Percentiles rank a stretch among this genome's conserved stretches.
Evolutionary conservation across 2,797 vertebrate species (phyloP).

Genomic region (Alcedo quadribrachys): DNA sequence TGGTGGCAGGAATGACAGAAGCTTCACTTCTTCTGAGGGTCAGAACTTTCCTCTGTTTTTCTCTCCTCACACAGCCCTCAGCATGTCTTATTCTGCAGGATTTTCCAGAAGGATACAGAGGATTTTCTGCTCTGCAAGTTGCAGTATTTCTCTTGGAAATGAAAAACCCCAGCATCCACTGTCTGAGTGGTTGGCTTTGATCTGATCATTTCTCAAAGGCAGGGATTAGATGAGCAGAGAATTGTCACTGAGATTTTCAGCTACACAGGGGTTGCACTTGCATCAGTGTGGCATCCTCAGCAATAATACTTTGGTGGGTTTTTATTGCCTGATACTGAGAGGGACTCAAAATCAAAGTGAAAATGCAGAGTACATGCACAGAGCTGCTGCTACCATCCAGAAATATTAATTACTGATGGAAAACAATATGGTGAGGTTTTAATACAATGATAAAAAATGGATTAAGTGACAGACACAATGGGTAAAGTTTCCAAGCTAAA

Average conservation of each 20-base stretch:
- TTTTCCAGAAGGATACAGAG: not conserved
- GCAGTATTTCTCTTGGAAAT: constrained; percentile 13
- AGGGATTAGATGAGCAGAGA: not conserved
- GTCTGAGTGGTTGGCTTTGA: constrained; percentile 6
- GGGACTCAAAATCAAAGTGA: not conserved
- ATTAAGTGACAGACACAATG: not conserved
- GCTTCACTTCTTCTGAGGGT: not conserved
- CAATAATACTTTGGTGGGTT: not conserved
- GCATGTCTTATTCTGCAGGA: not conserved
- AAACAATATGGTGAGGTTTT: not conserved
- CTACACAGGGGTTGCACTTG: not conserved
- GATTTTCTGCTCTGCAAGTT: constrained; percentile 35
- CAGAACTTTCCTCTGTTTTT: not conserved
- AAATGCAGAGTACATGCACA: not conserved
- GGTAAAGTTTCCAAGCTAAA: not conserved
- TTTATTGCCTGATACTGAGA: not conserved
- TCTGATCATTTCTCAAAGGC: not conserved
- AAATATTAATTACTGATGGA: not conserved
- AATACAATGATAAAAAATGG: not conserved
- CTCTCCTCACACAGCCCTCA: not conserved
- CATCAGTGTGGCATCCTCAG: not conserved
- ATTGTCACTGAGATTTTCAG: not conserved
- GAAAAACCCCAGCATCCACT: not conserved
- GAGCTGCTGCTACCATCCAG: not conserved
- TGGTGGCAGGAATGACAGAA: not conserved